phyloP scores from a whole-genome alignment of 2,888 invertebrate species.

The Orthosia cruda region DNA sequence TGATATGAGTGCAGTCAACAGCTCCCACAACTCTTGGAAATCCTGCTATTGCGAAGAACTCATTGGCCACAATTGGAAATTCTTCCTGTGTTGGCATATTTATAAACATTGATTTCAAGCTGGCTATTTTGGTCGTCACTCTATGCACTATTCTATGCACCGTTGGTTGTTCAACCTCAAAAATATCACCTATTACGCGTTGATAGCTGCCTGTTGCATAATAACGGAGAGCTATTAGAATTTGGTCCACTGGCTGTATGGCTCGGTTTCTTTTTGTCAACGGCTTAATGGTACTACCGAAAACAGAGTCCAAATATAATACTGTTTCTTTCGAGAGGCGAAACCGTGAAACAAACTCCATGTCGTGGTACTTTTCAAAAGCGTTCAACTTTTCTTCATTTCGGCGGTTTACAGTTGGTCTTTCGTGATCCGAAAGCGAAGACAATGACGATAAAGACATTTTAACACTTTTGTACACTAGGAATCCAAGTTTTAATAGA shows the following conservation, averaged over 20 bases:
- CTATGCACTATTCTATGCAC: conserved; percentile 17
- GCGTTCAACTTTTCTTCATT: conserved; percentile 1
- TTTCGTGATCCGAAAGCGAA: neutral
- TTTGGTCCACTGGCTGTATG: too few species aligned
- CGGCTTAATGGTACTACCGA: too few species aligned
- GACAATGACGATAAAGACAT: too few species aligned
- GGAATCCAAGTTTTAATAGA: too few species aligned
- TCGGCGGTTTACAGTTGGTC: neutral
- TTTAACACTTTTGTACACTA: too few species aligned
- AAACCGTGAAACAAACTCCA: neutral
- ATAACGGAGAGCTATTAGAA: too few species aligned
- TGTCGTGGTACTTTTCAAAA: neutral
- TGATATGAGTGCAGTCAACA: neutral
- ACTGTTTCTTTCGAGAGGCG: too few species aligned
- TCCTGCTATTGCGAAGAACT: conserved; percentile 1
- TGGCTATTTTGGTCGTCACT: conserved; percentile 5
- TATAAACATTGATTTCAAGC: neutral
- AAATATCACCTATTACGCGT: neutral
- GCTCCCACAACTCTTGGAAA: conserved; percentile 12
- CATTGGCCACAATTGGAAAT: conserved; percentile 3
- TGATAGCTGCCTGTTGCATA: too few species aligned
- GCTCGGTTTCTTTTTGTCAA: too few species aligned
- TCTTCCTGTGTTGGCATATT: conserved; percentile 10
- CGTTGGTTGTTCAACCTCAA: conserved; percentile 1
- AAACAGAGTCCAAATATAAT: too few species aligned